These are phyloP conservation scores for Phortica variegata DNA, from an alignment of 1,140 invertebrate genomes.

Conservation along the genomic window DNA sequence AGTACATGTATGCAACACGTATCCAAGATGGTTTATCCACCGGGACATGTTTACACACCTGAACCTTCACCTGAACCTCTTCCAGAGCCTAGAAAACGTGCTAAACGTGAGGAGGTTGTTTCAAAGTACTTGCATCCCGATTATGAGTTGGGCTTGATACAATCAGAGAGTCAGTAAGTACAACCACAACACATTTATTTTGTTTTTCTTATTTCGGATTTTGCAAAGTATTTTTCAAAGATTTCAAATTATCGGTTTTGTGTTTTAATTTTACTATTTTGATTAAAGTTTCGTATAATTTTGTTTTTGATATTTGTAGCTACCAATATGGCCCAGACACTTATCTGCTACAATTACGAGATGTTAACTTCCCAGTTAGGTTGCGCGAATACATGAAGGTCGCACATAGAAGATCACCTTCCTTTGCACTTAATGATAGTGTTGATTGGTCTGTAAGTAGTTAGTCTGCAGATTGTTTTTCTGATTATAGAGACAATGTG, in stretches of 20 bases:
- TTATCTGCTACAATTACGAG: conserved; percentile 87
- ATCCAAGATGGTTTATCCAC: conserved; percentile 92
- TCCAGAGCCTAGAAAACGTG: conserved; percentile 58
- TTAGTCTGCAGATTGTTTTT: too few species aligned
- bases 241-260: neutral
- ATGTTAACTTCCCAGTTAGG: conserved; percentile 88
- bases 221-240: neutral
- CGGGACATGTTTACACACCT: conserved; percentile 76
- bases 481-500: too few species aligned
- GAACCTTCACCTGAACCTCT: conserved; percentile 66
- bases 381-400: conserved; percentile 92
- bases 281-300: neutral
- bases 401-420: conserved; percentile 72
- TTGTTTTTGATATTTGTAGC: conserved; percentile 57
- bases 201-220: conserved; percentile 1
- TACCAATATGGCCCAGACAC: conserved; percentile 96
- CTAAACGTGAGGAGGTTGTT: conserved; percentile 68
- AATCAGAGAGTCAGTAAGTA: conserved; percentile 85
- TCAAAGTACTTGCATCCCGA: conserved; percentile 77
- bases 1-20: conserved; percentile 83
- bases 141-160: conserved; percentile 77
- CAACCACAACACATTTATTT: neutral
- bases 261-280: conserved; percentile 1
- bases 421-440: conserved; percentile 66
- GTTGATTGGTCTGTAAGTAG: conserved; percentile 74